Percentiles rank a stretch among this genome's conserved stretches.
Conservation (phyloP, 2,888 invertebrate species). For the Apamea crenata region DNA sequence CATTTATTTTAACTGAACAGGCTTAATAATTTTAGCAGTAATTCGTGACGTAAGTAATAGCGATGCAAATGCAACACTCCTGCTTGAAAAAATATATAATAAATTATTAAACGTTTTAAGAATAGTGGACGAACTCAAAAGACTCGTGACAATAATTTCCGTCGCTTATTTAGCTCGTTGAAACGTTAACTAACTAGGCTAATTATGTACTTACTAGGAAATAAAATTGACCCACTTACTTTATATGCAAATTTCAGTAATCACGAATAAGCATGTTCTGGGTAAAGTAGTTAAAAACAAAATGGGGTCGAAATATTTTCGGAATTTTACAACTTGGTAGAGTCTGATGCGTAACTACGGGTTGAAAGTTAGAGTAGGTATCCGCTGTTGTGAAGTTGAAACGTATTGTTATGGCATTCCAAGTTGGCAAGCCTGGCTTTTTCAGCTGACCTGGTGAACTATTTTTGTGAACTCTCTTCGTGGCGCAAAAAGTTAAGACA, state of each 20-base stretch:
- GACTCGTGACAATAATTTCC: not conserved
- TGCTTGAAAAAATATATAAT: not conserved
- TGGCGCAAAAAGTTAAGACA: not conserved
- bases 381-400: constrained; percentile 4
- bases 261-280: constrained; percentile 27
- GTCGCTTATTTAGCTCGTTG: not conserved
- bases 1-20: not conserved
- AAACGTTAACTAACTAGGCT: constrained; percentile 8
- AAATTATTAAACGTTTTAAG: not conserved
- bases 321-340: constrained; percentile 22
- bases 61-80: not conserved
- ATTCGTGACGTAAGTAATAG: too few relatives aligned
- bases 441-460: constrained; percentile 17
- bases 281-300: not conserved
- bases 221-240: constrained; percentile 32
- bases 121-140: not conserved
- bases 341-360: not conserved
- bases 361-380: constrained; percentile 12
- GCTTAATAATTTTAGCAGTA: not conserved
- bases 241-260: constrained; percentile 26
- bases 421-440: constrained; percentile 37
- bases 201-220: constrained; percentile 22
- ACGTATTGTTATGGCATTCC: constrained; percentile 18
- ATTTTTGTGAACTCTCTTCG: constrained; percentile 3
- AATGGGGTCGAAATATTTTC: not conserved